Base-by-base conservation (phyloP, 2,113 vertebrate genomes). In the Sceloporus undulatus region DNA sequence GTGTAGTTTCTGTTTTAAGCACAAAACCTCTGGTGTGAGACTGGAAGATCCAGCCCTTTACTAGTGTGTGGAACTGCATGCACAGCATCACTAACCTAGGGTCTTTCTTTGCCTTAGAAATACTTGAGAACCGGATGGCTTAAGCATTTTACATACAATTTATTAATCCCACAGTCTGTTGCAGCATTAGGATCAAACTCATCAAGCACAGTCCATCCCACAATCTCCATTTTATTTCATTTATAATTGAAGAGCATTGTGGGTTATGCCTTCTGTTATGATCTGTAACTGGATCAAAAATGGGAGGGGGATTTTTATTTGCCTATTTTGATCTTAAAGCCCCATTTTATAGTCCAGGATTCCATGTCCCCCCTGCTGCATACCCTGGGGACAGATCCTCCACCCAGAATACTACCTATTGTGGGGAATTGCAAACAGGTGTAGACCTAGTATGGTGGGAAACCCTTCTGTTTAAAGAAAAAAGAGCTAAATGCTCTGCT, bases 171-270 rank as follows among this genome's bases (percentile, higher is more conserved):
- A 85, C 83, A 75, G 52, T 75, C 3, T 2, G 52, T 9, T 40
- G 13, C 75, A 76, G 25, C 54, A 25, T 85, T 75, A 29, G 34
- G 38, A 62, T 85, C 54, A 85, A 76, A 62, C 84, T 76, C 23
- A 76, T 75, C 52, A 85, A 40, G 34, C n/a, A 27, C 52, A 74
- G 52, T 56, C 52, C 29, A 29, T n/a, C 29, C 78, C 13, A n/a
- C 52, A 56, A 59, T 85, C 54, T 85, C 83, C 52, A 59, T 85
- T 59, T 84, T 84, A 59, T 73, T 84, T 84, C 68, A 29, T 71
- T 29, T 71, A 71, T 71, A 48, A 74, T 42, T 85, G 25, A 54
- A 76, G 34, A 42, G 54, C 8, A 59, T 75, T 54, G 56, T 85
- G 25, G 71, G 18, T 59, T 27, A 62, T 42, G n/a, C 7, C 34